Conservation (phyloP, 2,113 vertebrate genomes). For the Caranx melampygus region DNA sequence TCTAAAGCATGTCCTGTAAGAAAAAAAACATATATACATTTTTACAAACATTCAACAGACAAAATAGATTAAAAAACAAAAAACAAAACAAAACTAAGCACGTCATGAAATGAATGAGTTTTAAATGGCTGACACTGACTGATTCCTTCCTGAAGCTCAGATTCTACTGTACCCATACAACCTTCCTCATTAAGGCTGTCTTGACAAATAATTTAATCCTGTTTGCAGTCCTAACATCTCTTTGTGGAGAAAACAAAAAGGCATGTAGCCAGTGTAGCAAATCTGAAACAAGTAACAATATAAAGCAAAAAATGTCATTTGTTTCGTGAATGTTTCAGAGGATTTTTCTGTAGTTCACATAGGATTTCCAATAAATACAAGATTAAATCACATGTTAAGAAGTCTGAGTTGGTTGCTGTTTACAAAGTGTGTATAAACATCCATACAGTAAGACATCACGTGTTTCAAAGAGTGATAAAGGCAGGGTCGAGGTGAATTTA, state of each 20-base stretch:
- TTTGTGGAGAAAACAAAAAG: slow-evolving; percentile 22
- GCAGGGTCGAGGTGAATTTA: slow-evolving; percentile 19
- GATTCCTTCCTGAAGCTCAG: slow-evolving; percentile 41
- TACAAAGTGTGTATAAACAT: neutral
- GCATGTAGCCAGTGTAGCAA: slow-evolving; percentile 28
- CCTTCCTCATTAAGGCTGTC: slow-evolving; percentile 11
- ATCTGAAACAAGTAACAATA: slow-evolving; percentile 1
- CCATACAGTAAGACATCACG: slow-evolving; percentile 53
- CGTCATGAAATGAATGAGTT: slow-evolving; percentile 37
- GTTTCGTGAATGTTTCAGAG: slow-evolving; percentile 12
- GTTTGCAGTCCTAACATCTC: slow-evolving; percentile 5
- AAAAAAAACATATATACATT: slow-evolving; percentile 94
- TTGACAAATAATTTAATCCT: slow-evolving; percentile 39
- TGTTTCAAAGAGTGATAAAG: slow-evolving; percentile 48
- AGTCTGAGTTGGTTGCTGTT: slow-evolving; percentile 21
- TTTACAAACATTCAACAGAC: slow-evolving; percentile 93
- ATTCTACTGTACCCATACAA: neutral
- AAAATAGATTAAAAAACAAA: slow-evolving; percentile 79
- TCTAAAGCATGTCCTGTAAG: slow-evolving; percentile 96
- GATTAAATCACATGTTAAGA: slow-evolving; percentile 26
- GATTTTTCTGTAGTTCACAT: neutral
- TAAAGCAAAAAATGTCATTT: neutral
- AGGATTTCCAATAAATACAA: slow-evolving; percentile 16
- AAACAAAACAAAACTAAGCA: slow-evolving; percentile 59
- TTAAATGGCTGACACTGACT: slow-evolving; percentile 28